These are phyloP conservation scores for Dynastes grantii DNA, from an alignment of 2,888 invertebrate genomes.

Conservation along the genomic window DNA sequence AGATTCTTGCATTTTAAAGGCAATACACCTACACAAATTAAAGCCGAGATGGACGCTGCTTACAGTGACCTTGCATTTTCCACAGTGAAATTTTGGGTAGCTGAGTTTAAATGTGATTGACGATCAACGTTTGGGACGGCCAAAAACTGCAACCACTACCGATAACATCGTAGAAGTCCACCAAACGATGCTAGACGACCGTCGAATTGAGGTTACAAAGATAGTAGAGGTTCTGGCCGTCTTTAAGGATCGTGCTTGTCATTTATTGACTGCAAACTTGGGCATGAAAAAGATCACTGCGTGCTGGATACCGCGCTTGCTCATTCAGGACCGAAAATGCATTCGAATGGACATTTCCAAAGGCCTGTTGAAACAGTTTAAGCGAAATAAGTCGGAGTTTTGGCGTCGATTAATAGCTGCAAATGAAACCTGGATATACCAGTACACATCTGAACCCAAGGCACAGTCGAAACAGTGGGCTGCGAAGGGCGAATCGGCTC, in stretches of 20 bases:
- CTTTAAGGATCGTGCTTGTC: neutral
- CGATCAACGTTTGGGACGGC: neutral
- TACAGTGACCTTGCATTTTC: no score
- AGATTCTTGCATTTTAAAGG: no score
- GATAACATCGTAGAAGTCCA: slow-evolving; percentile 4
- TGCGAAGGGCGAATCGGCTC: no score
- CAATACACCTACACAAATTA: no score
- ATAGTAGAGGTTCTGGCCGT: neutral
- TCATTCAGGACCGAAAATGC: neutral
- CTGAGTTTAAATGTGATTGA: neutral
- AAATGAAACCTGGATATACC: no score
- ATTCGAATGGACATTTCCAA: no score
- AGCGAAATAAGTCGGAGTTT: no score
- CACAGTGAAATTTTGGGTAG: neutral
- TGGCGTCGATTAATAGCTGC: no score
- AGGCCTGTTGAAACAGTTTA: no score
- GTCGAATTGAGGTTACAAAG: neutral
- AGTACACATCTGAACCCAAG: no score
- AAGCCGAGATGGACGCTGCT: no score
- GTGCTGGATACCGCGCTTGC: neutral
- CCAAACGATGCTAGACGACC: neutral
- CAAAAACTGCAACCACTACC: neutral
- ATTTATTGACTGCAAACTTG: neutral
- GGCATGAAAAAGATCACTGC: neutral
- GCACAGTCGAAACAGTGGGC: no score